Base-by-base conservation (phyloP, 2,888 invertebrate species). In the Yponomeuta malinellus region DNA sequence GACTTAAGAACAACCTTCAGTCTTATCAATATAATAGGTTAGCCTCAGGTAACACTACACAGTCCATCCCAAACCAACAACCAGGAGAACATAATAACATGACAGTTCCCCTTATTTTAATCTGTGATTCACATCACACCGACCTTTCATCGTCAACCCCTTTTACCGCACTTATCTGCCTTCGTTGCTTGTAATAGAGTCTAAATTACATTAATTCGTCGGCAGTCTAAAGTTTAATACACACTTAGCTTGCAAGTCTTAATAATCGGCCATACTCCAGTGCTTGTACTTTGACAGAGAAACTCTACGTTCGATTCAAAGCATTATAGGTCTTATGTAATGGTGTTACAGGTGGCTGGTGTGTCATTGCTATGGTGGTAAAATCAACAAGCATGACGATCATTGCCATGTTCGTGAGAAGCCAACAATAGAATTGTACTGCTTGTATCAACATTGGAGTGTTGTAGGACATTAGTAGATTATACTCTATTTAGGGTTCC, bases 401-500 rank as follows among this genome's bases (percentile, higher is more conserved):
- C 52, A 59, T 59, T 59, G 52, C 52, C 52, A 59, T 15, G 52
- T 59, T 59, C 52, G 52, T 59, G 52, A 59, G 52, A 59, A 59
- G 15, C 15, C 15, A 59, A 59, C 52, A 59, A 59, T 15, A 59
- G 52, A 59, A 59, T 59, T 15, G 52, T 59, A 15, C 15, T 59
- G 15, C 15, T 15, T 59, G 52, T 59, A 59, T 59, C 12, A 59
- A 59, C 52, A 59, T 12, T 15, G 15, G 12, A 15, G 52, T 59
- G 52, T 59, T 59, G 52, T 59, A 59, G 52, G 52, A 15, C 52
- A 59, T 59, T 59, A 15, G 12, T 15, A 59, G 15, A 59, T 12
- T 59, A 59, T 4, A 59, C 15, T 59, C 12, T 5, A 3, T 15
- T 59, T 15, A 33, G 33, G 33, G 33, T 33, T 33, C 33, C 33